Evolutionary conservation across 2,797 vertebrate species (phyloP).

Genomic region (Ambastaia sidthimunki): DNA sequence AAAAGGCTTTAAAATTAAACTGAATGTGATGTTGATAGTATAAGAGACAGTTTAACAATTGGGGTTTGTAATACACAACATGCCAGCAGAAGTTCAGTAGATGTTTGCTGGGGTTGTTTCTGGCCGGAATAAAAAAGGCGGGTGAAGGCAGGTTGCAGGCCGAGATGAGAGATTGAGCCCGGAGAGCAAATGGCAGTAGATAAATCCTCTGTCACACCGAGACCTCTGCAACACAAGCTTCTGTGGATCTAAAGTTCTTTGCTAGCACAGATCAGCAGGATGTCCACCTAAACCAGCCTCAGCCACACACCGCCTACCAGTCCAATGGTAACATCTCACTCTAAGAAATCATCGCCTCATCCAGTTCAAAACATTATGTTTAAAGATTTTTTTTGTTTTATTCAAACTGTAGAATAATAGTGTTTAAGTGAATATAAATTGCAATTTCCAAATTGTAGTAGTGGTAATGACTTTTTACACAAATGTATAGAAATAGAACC

Average conservation of each 20-base stretch:
- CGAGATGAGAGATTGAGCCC: constrained; percentile 46
- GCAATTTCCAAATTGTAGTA: too few species aligned
- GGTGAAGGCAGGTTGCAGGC: constrained; percentile 23
- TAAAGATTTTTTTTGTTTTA: too few species aligned
- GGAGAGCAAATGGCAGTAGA: constrained; percentile 37
- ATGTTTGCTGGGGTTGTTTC: constrained; percentile 46
- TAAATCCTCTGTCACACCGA: neutral
- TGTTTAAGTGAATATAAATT: too few species aligned
- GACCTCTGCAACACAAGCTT: constrained; percentile 13
- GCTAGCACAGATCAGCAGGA: constrained; percentile 8
- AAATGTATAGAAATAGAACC: too few species aligned
- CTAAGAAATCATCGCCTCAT: neutral
- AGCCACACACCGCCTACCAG: neutral
- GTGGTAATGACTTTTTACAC: too few species aligned
- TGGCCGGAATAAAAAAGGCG: constrained; percentile 54
- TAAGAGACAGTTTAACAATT: constrained; percentile 8
- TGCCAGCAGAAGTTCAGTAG: neutral
- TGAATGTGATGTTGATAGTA: neutral
- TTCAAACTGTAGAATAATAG: too few species aligned
- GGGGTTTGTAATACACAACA: neutral
- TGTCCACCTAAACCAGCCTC: constrained; percentile 10
- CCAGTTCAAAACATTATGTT: too few species aligned
- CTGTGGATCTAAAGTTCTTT: constrained; percentile 32
- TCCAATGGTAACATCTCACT: neutral
- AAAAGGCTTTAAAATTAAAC: too few species aligned